Base-by-base conservation (phyloP, 1,140 invertebrate species). In the Drosophila chauvacae region DNA sequence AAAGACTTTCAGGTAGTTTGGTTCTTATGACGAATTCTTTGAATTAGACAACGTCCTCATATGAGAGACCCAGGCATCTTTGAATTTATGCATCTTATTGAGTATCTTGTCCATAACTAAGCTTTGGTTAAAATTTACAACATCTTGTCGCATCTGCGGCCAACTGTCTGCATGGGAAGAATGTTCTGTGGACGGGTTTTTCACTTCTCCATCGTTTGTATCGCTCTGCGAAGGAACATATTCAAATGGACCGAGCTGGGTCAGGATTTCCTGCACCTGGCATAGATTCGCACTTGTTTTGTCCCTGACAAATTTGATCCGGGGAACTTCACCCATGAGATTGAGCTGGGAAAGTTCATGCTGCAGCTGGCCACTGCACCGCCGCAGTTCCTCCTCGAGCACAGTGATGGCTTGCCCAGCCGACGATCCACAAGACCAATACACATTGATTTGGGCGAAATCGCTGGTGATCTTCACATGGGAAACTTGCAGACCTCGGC, bases 301-400 rank as follows among this genome's bases (percentile, higher is more conserved):
- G 92, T 96, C 95, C 94, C 94, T 95, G 7, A 96, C 94, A 94
- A 97, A 97, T 16, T 93, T 78, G 56, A 97, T 95, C 56, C 94
- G 94, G 10, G 96, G 96, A 16, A 97, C 94, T 45, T 94, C 91
- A 6, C 96, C 96, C 93, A 97, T 95, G 2, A 97, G 82, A 42
- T 94, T 92, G 0, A 96, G 91, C 68, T 95, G 94, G 2, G 95
- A 95, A 11, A 97, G 91, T 85, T 96, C 95, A 87, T 96, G 95
- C 41, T 96, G 93, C 11, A 97, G 78, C 16, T 90, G 77, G 6
- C 94, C 94, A 2, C 94, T 94, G 57, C 93, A 93, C 37, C 92
- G 93, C 35, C 94, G 88, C 4, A 97, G 87, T 2, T 95, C 72
- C 28, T 92, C 70, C 62, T 96, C 94, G 4, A 94, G 93, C 0